Evolutionary conservation across 2,888 invertebrate species (phyloP), one percentile per base, ranked within the genome.

Genomic region (Eulithis testata): DNA sequence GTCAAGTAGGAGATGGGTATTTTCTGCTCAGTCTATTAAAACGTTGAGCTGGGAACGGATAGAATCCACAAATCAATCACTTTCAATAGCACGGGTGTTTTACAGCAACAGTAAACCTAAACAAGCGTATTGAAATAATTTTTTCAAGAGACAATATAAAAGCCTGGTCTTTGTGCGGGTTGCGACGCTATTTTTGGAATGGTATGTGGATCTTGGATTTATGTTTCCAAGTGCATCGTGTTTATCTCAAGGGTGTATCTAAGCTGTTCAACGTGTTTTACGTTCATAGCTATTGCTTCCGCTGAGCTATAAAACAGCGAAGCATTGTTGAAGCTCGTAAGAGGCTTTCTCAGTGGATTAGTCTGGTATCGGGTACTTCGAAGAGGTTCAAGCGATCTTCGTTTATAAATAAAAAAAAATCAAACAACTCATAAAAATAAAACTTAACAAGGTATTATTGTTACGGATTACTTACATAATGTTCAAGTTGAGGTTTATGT

Each of bases 221-320:
- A 79, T 79, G 81, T 82, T 76, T 84, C 79, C 85, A 86, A 89
- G 88, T 88, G 85, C 86, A 82, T 76, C 77, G 82, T 83, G 87
- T 91, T 89, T 89, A 91, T 88, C 79, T 77, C 80, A 84, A 84
- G 87, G 88, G 85, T 85, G 84, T 81, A 82, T 76, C 82, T 73
- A 78, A 78, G 81, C 84, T 83, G 84, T 86, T 85, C 84, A 82
- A 73, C 79, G 61, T 71, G 76, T 82, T 79, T 77, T 77, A 81
- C 80, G 80, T 77, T 78, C 64, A 76, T 72, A 31, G 40, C 12
- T 37, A 81, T 78, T 64, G 53, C 68, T 83, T 84, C 85, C 84
- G 82, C 43, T 12, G 43, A 71, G 68, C 75, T 80, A 77, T 73
- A 67, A 51, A 77, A 31, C 31, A 4, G 31, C 31, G 31, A 31